Conservation (phyloP, 1,140 invertebrate species). For the Zaprionus kolodkinae region DNA sequence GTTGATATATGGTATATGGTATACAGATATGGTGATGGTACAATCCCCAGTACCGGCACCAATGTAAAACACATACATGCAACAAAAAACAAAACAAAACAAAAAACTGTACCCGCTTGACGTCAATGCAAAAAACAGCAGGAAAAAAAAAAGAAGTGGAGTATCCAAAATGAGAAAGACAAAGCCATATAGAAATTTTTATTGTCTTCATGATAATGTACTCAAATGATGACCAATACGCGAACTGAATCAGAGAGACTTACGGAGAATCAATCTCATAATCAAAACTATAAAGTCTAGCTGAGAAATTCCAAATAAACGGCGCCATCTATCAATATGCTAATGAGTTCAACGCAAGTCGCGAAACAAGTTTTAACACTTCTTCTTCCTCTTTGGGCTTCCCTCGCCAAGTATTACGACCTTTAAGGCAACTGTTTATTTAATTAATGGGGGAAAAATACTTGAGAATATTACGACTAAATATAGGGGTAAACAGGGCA, state of each 20-base stretch:
- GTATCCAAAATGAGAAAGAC: constrained; percentile 31
- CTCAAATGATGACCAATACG: constrained; percentile 26
- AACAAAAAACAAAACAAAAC: too few relatives aligned
- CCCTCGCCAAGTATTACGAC: constrained; percentile 43
- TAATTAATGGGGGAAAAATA: constrained; percentile 76
- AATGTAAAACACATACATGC: background rate
- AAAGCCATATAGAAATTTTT: constrained; percentile 11
- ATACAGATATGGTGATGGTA: background rate
- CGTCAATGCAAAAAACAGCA: constrained; percentile 58
- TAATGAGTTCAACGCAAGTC: constrained; percentile 62
- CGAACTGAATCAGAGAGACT: constrained; percentile 51
- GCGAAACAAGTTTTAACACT: constrained; percentile 36
- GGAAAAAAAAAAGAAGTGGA: constrained; percentile 45
- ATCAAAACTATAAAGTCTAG: constrained; percentile 12
- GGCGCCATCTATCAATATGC: constrained; percentile 50
- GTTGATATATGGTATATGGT: background rate
- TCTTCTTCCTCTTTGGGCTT: constrained; percentile 49
- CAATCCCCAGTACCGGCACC: constrained; percentile 29
- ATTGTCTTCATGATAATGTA: constrained; percentile 30
- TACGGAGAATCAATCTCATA: constrained; percentile 38
- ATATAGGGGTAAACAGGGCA: constrained; percentile 55
- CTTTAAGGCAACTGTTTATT: constrained; percentile 60
- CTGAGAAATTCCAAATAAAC: constrained; percentile 46
- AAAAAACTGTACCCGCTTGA: constrained; percentile 44
- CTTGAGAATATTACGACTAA: constrained; percentile 32